These are phyloP conservation scores for Lumbricus terrestris DNA, from an alignment of 2,888 invertebrate species.

Conservation along the genomic window DNA sequence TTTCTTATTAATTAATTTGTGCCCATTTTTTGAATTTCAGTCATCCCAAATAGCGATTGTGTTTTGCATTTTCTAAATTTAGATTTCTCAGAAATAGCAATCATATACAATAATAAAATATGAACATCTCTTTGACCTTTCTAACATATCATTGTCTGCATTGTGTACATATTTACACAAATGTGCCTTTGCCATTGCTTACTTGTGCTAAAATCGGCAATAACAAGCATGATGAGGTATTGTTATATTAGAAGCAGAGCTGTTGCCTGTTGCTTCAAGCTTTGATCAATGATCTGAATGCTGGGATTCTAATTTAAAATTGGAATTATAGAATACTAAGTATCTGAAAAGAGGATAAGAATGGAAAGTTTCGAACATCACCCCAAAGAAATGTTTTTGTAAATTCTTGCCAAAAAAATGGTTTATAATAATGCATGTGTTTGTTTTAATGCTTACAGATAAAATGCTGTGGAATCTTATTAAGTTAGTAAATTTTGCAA, in stretches of 20 bases:
- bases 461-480: background rate
- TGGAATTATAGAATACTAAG: background rate
- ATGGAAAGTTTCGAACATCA: background rate
- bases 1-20: background rate
- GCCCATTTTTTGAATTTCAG: background rate
- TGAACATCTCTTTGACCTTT: background rate
- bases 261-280: no score
- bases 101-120: no score
- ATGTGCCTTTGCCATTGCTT: background rate
- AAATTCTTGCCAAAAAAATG: background rate
- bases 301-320: background rate
- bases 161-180: no score
- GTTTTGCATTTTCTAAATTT: no score
- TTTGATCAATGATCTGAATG: background rate
- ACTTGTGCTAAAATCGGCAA: background rate
- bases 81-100: background rate
- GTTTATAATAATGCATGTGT: background rate
- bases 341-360: background rate
- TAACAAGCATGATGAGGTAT: background rate
- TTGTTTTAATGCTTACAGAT: background rate
- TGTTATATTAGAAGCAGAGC: background rate
- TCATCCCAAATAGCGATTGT: background rate
- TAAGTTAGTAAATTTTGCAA: background rate
- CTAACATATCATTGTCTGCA: background rate
- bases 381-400: background rate